phyloP scores from a whole-genome alignment of 2,888 invertebrate genomes.

The Rugalucina vietnamica region DNA sequence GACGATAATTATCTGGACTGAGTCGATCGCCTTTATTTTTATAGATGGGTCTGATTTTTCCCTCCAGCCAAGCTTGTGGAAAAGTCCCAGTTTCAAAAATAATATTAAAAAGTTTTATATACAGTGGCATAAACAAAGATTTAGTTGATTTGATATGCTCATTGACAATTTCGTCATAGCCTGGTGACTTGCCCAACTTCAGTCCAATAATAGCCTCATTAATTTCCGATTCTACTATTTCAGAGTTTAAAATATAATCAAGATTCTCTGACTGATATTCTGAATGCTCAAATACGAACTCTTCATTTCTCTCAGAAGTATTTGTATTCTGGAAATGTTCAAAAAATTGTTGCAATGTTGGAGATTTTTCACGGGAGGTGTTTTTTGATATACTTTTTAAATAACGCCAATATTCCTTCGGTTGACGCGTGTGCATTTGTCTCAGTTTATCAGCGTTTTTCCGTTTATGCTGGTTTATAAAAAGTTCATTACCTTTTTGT shows the following conservation, averaged over 20 bases:
- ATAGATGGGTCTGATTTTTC: slow-evolving; percentile 19
- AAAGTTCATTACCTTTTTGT: slow-evolving; percentile 3
- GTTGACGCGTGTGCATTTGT: neutral
- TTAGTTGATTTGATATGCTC: neutral
- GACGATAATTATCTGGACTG: slow-evolving; percentile 25
- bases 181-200: neutral
- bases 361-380: neutral
- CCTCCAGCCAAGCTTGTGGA: slow-evolving; percentile 21
- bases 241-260: neutral
- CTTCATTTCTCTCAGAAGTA: neutral
- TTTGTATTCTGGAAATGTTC: neutral
- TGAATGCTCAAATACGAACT: neutral
- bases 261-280: neutral
- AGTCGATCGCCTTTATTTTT: slow-evolving; percentile 14
- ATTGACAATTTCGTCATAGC: neutral
- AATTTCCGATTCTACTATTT: neutral
- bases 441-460: neutral
- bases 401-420: neutral
- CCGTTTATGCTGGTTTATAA: neutral
- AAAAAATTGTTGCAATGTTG: neutral
- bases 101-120: slow-evolving; percentile 19
- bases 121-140: neutral
- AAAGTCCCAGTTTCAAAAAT: slow-evolving; percentile 20
- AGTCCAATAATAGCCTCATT: neutral
- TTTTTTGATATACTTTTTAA: neutral